phyloP scores from a whole-genome alignment of 2,113 vertebrate genomes.

The Ornithorhynchus anatinus region DNA sequence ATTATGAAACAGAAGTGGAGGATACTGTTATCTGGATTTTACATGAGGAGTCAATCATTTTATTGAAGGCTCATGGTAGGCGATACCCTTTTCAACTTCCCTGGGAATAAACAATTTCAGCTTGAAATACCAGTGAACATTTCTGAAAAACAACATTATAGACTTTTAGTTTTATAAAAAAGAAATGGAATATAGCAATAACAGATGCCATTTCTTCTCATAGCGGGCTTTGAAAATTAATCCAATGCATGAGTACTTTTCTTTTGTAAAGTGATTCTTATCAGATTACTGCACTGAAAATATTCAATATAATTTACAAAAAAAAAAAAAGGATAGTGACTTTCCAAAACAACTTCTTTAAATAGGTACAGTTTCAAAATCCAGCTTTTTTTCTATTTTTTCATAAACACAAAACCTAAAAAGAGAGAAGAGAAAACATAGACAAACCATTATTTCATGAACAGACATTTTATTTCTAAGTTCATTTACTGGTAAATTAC shows the following conservation, averaged over 20 bases:
- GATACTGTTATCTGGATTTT: not conserved
- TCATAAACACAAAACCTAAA: not conserved
- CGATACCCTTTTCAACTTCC: constrained; percentile 4
- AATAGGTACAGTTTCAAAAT: not conserved
- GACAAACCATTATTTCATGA: not conserved
- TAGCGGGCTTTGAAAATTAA: constrained; percentile 25
- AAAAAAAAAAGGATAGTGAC: too few species aligned
- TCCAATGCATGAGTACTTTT: not conserved
- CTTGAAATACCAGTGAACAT: constrained; percentile 28
- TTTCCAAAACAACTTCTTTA: not conserved
- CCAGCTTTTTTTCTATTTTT: not conserved
- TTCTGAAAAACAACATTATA: constrained; percentile 29
- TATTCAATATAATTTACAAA: too few species aligned
- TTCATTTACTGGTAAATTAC: too few species aligned
- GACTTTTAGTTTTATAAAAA: constrained; percentile 20
- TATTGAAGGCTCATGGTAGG: constrained; percentile 11
- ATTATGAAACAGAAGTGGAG: constrained; percentile 1
- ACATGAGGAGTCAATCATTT: not conserved
- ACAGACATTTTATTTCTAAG: not conserved
- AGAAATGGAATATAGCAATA: not conserved
- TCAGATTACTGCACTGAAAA: constrained; percentile 20
- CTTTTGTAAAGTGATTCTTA: constrained; percentile 28
- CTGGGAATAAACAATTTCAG: constrained; percentile 5
- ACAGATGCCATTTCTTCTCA: constrained; percentile 15
- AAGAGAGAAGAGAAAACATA: not conserved